Evolutionary conservation across 1,140 invertebrate genomes (phyloP).

Genomic region (Lepidotrigona ventralis): DNA sequence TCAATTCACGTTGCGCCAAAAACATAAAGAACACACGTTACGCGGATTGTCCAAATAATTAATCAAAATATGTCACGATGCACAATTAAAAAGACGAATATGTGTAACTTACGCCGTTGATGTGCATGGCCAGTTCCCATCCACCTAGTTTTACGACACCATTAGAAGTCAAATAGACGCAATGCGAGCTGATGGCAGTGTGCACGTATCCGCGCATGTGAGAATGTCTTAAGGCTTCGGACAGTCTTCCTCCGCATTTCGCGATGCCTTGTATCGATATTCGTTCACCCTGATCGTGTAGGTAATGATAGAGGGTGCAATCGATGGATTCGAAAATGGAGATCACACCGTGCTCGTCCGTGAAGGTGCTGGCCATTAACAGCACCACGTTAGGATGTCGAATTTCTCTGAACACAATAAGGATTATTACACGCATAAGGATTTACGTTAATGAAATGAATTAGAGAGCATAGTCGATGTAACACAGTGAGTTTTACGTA

Average conservation of each 20-base stretch:
- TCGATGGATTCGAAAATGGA: slow-evolving; percentile 70
- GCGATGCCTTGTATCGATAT: slow-evolving; percentile 65
- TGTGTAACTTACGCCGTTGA: slow-evolving; percentile 59
- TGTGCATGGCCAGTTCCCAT: slow-evolving; percentile 69
- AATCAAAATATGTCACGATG: neutral
- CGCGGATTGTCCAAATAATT: neutral
- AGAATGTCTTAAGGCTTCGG: slow-evolving; percentile 66
- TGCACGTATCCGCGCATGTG: slow-evolving; percentile 72
- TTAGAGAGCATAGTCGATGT: neutral
- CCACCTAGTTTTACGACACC: slow-evolving; percentile 70
- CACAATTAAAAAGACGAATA: neutral
- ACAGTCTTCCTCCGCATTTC: slow-evolving; percentile 65
- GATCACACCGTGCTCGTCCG: slow-evolving; percentile 66
- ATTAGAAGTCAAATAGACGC: slow-evolving; percentile 66
- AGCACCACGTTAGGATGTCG: slow-evolving; percentile 70
- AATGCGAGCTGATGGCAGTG: slow-evolving; percentile 69
- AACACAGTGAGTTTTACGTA: neutral
- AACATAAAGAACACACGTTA: no score
- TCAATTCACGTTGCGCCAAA: no score
- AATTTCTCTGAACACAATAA: slow-evolving; percentile 61
- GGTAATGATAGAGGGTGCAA: slow-evolving; percentile 70
- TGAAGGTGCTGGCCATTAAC: slow-evolving; percentile 69
- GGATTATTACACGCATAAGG: neutral
- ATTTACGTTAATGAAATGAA: neutral
- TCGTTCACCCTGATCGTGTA: slow-evolving; percentile 70